These are phyloP conservation scores for Corythaeola cristata DNA, from an alignment of 2,113 vertebrate genomes.

Conservation along the genomic window DNA sequence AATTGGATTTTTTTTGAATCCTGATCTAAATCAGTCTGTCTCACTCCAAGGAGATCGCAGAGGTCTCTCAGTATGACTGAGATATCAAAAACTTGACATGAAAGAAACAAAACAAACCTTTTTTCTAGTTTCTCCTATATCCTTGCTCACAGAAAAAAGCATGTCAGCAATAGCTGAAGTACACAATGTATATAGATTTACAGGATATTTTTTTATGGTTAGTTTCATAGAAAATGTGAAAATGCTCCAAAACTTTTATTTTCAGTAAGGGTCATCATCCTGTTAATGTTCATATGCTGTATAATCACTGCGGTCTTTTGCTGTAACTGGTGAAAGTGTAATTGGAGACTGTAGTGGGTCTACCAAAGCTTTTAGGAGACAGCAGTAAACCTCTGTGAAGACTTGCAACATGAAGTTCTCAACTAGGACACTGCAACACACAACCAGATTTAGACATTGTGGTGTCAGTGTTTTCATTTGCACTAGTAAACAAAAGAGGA, in stretches of 20 bases:
- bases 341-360: background rate
- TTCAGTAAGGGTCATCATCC: background rate
- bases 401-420: background rate
- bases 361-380: background rate
- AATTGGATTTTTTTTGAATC: background rate
- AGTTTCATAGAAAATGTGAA: background rate
- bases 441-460: background rate
- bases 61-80: background rate
- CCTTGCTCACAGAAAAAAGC: background rate
- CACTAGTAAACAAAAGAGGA: background rate
- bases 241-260: background rate
- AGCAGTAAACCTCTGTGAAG: background rate
- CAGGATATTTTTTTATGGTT: background rate
- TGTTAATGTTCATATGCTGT: background rate
- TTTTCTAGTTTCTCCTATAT: background rate
- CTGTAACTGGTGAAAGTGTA: background rate
- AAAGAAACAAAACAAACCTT: background rate
- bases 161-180: background rate
- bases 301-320: background rate
- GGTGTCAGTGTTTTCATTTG: background rate
- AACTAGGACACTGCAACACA: background rate
- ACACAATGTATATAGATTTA: background rate
- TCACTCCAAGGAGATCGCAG: background rate
- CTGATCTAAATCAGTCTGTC: background rate
- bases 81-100: background rate